Base-by-base conservation (phyloP, 2,797 vertebrate genomes). In the Leuciscus waleckii region DNA sequence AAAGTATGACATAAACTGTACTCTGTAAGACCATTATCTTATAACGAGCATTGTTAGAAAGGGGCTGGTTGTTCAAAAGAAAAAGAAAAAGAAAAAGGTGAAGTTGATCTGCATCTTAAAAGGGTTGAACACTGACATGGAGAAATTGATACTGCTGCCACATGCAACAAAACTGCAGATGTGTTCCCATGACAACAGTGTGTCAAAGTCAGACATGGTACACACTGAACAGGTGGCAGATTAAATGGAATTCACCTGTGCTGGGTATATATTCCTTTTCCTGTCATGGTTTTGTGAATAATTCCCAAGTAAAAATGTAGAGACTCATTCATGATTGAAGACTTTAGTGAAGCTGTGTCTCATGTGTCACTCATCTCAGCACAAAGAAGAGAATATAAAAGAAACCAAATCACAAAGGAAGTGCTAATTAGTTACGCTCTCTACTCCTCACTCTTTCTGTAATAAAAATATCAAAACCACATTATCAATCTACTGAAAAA, bases 131-230 rank as follows among this genome's bases (percentile, higher is more conserved):
- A 49, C 21, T 63, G 56, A 46, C 49, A 70, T 41, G 43, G 39
- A 29, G 9, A 71, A 26, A 37, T 32, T 54, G 46, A 46, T 68
- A 67, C 65, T 26, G 65, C 32, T 79, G 26, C 41, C 37, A 58
- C 75, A 79, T 56, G 54, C 26, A 70, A 41, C 46, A 79, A 65
- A 82, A 77, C 61, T 35, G 35, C 56, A 54, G 79, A 76, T 58
- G 74, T 56, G 90, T 88, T 87, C 41, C 87, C 82, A 86, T 87
- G 88, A 83, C 87, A 88, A 89, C 88, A 35, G 70, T 17, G 49
- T 71, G 49, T 68, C 54, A 35, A 23, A 77, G 43, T 67, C 61
- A 54, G 73, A 81, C 37, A 63, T 76, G 8, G 21, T 68, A 68
- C 51, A 76, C 71, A 65, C 32, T n/a, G 19, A 43, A 21, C 29